Conservation (phyloP, 37 sponge, comb jelly and placozoan genomes). For the Dysidea cf. avara region DNA sequence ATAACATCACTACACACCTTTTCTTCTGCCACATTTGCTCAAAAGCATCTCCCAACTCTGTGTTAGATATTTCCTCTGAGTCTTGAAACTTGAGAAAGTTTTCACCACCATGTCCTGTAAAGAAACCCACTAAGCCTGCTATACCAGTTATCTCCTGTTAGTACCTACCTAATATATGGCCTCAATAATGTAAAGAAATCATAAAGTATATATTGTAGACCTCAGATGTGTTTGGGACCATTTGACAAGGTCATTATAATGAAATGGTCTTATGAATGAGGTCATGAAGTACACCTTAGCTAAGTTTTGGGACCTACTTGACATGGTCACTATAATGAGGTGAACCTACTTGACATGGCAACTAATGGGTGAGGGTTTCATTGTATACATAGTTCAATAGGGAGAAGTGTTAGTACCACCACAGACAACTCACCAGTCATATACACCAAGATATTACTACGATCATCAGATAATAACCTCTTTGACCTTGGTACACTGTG, state of each 20-base stretch:
- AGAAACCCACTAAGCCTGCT: not conserved
- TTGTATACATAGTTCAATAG: conserved; percentile 20
- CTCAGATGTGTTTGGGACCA: no score
- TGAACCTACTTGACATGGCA: no score
- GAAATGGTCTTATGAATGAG: no score
- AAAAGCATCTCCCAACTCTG: conserved; percentile 89
- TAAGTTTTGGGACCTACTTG: no score
- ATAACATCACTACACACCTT: conserved; percentile 35
- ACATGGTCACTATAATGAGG: no score
- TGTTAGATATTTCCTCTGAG: conserved; percentile 86
- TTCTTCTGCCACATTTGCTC: conserved; percentile 97
- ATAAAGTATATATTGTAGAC: no score
- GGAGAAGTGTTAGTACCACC: conserved; percentile 17
- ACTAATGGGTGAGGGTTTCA: no score
- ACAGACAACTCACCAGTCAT: conserved; percentile 73
- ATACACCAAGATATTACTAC: conserved; percentile 92
- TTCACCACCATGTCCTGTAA: conserved; percentile 92
- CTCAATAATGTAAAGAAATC: no score
- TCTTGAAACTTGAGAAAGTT: conserved; percentile 96
- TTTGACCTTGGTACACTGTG: conserved; percentile 87
- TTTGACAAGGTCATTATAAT: no score
- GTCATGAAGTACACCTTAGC: no score
- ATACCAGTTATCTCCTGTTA: no score
- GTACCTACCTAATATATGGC: no score
- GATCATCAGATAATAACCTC: conserved; percentile 86